Evolutionary conservation across 2,113 vertebrate species (phyloP).

Genomic region (Podarcis cretensis): DNA sequence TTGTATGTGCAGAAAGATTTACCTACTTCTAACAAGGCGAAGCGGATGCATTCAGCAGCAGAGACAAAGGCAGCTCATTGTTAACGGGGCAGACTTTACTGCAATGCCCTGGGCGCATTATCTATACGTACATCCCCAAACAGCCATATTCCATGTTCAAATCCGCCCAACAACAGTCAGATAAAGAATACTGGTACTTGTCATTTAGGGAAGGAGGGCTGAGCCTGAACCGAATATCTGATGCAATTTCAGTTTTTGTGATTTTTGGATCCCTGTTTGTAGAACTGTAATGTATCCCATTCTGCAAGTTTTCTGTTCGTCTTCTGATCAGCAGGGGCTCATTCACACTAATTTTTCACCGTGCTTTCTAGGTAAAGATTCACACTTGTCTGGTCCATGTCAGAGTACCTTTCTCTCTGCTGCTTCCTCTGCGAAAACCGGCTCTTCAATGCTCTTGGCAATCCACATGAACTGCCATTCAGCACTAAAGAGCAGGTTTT

Average conservation of each 20-base stretch:
- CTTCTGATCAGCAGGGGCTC: too few relatives aligned
- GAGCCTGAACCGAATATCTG: neutral
- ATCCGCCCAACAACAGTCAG: neutral
- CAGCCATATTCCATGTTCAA: neutral
- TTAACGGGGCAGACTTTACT: neutral
- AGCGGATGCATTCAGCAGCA: neutral
- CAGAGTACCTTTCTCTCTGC: too few relatives aligned
- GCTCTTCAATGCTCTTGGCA: too few relatives aligned
- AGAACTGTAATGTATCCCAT: neutral
- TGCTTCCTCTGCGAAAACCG: too few relatives aligned
- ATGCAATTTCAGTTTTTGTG: neutral
- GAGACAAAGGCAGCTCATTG: neutral
- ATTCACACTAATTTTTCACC: too few relatives aligned
- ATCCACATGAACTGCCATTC: too few relatives aligned
- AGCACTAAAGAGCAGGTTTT: too few relatives aligned
- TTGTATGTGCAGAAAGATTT: constrained; percentile 8
- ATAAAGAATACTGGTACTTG: neutral
- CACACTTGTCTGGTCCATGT: too few relatives aligned
- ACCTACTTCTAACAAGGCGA: neutral
- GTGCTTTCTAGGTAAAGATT: too few relatives aligned
- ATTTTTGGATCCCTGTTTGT: neutral
- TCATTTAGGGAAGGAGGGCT: neutral
- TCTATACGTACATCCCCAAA: neutral
- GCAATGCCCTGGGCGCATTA: neutral
- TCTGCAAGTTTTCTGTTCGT: neutral